Evolutionary conservation across 1,140 invertebrate genomes (phyloP).

Genomic region (Zaprionus gabonicus): DNA sequence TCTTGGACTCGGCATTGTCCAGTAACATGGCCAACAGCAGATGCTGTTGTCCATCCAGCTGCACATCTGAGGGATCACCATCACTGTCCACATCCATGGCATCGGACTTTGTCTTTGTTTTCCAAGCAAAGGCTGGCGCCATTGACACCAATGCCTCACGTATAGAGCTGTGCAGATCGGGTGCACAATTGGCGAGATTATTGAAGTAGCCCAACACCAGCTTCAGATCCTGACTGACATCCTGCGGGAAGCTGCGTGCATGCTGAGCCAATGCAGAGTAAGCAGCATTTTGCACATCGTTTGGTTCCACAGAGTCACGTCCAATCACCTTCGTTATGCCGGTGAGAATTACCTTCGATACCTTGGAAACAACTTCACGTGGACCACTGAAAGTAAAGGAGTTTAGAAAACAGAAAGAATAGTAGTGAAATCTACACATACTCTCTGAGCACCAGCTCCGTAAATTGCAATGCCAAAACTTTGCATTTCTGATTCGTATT

Average conservation of each 20-base stretch:
- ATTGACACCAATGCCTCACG: constrained; percentile 90
- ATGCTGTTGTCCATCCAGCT: constrained; percentile 85
- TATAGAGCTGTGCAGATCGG: constrained; percentile 88
- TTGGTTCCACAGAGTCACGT: constrained; percentile 85
- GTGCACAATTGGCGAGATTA: constrained; percentile 85
- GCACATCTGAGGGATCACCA: constrained; percentile 53
- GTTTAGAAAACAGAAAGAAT: neutral
- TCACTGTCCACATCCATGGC: constrained; percentile 62
- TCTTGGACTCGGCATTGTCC: constrained; percentile 88
- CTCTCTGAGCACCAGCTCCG: constrained; percentile 92
- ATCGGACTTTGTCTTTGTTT: constrained; percentile 75
- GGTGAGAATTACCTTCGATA: constrained; percentile 88
- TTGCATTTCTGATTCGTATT: constrained; percentile 94
- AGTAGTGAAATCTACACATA: constrained; percentile 84
- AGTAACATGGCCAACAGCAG: constrained; percentile 85
- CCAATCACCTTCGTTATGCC: constrained; percentile 89
- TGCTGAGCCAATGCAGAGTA: constrained; percentile 85
- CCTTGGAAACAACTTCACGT: constrained; percentile 86
- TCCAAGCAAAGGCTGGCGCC: constrained; percentile 88
- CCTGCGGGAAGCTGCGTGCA: constrained; percentile 88
- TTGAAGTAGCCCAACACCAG: constrained; percentile 84
- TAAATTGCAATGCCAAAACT: constrained; percentile 92
- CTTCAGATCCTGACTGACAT: constrained; percentile 87
- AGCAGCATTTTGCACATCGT: constrained; percentile 80
- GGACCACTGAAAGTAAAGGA: constrained; percentile 85